Conservation (phyloP, 2,797 vertebrate species). For the Myiotriccus ornatus region DNA sequence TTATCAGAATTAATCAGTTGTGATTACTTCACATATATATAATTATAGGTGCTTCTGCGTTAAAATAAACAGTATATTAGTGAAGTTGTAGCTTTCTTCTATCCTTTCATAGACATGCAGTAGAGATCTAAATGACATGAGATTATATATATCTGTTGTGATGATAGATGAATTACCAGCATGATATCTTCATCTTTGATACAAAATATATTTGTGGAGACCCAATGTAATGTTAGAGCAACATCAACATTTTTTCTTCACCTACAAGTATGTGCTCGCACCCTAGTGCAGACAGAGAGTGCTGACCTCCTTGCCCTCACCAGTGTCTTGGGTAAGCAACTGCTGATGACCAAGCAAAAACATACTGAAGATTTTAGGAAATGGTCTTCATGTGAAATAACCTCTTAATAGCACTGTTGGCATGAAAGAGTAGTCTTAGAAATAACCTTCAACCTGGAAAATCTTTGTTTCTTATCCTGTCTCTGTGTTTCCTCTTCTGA, state of each 20-base stretch:
- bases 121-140: neutral
- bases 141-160: neutral
- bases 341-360: neutral
- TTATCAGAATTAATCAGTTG: conserved; percentile 5
- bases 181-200: neutral
- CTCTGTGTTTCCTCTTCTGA: neutral
- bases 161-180: neutral
- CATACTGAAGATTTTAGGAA: neutral
- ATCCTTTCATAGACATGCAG: neutral
- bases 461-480: neutral
- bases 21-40: neutral
- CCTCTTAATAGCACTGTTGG: neutral
- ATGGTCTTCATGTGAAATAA: neutral
- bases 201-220: neutral
- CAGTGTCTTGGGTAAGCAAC: neutral
- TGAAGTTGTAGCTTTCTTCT: neutral
- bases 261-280: neutral
- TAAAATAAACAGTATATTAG: neutral
- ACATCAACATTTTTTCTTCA: neutral
- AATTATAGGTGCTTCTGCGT: neutral
- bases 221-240: neutral
- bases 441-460: neutral
- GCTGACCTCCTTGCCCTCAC: neutral
- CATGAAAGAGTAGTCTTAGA: neutral
- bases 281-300: neutral